Conservation (phyloP, 2,113 vertebrate species). For the Tetrax tetrax region DNA sequence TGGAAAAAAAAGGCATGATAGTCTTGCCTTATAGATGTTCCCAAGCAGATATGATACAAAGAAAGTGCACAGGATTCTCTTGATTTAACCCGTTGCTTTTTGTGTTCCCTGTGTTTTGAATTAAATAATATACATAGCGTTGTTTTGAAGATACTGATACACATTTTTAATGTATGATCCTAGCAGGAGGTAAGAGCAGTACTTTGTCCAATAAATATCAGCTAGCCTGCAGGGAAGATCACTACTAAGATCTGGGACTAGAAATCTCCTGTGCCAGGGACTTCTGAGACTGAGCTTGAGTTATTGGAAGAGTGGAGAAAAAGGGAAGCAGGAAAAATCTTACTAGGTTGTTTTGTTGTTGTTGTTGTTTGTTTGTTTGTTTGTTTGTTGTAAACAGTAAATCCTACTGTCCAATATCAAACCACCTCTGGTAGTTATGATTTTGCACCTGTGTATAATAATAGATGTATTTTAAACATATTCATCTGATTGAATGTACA, state of each 20-base stretch:
- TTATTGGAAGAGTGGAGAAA: not conserved
- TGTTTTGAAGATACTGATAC: not conserved
- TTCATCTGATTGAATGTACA: not conserved
- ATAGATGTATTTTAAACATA: not conserved
- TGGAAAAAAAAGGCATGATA: not conserved
- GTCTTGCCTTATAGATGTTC: not conserved
- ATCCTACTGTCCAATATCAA: not conserved
- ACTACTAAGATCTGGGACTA: not conserved
- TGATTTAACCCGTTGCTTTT: not conserved
- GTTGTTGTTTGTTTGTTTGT: no score
- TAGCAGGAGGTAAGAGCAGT: not conserved
- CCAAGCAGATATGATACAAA: not conserved
- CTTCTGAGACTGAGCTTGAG: not conserved
- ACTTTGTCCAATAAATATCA: not conserved
- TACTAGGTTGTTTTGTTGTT: not conserved
- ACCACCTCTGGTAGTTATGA: not conserved
- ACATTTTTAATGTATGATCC: not conserved
- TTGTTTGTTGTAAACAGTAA: no score
- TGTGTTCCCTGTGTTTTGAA: not conserved
- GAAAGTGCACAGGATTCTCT: not conserved
- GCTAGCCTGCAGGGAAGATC: not conserved
- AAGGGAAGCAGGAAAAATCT: not conserved
- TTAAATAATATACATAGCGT: not conserved
- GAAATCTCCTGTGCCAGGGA: not conserved
- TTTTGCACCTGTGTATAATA: not conserved